Evolutionary conservation across 2,888 invertebrate species (phyloP), one percentile per base, ranked within the genome.

Genomic region (Mycalesis mineus): DNA sequence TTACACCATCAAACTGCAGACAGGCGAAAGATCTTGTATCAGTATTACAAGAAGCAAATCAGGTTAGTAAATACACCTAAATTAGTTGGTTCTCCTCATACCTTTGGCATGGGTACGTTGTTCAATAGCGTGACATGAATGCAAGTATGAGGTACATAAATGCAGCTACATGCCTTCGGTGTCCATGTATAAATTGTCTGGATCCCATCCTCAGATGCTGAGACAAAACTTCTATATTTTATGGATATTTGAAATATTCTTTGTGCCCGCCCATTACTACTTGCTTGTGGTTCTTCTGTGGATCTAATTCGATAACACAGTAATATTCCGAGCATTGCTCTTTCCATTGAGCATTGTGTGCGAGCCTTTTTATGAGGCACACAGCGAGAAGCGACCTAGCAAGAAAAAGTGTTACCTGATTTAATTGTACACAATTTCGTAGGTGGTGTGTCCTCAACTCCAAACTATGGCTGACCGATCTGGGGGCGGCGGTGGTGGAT

Each of bases 11-110:
- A 68, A 97, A 98, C 80, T 92, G 94, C 63, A 94, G 95, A 69
- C 97, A 97, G 85, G 97, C 97, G 11, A 94, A 93, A 85, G 97
- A 97, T 78, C 92, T 98, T 59, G 94, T 98, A 36, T 94, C 96
- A 68, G 97, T 97, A 29, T 91, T 98, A 52, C 92, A 92, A 75
- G 97, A 98, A 91, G 97, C 97, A 60, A 97, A 97, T 69, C 97
- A 97, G 91, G 94, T 94, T 71, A 77, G 86, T 77, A 36, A 58
- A 45, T 13, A 22, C 22, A 22, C 22, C 22, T 17, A 13, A 41
- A 22, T 45, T 62, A 11, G 8, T 11, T 45, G 13, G 22, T 41
- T 69, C n/a, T 85, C 93, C 93, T 93, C 93, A 87, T 91, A 92
- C 92, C 90, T 93, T 94, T 94, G 94, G 94, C 94, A 93, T 94